Evolutionary conservation across 2,888 invertebrate genomes (phyloP), one percentile per base, ranked within the genome.

Genomic region (Unio delphinus): DNA sequence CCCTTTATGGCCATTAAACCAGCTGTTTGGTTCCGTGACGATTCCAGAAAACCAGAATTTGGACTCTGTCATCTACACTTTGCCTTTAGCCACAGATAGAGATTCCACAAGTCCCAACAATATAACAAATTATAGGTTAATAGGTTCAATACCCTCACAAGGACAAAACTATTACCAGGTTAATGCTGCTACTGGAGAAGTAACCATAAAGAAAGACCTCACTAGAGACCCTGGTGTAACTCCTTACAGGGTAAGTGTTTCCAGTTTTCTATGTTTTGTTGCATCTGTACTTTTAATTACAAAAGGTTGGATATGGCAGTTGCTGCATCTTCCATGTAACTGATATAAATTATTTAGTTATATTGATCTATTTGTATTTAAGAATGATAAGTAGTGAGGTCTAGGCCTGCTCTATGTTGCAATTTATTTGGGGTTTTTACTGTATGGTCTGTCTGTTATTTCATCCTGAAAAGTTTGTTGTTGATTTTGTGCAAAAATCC

Each of bases 41-140:
- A 78, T 85, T n/a, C 70, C 79, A 11, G 85, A 85, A 63, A 81
- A 74, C 55, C 66, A 70, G 58, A 57, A 55, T 1, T 55, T 67
- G 8, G 75, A 70, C 26, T 58, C 68, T 17, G 59, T 65, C 3
- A 69, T 77, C 56, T 45, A 67, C 55, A 58, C 63, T 17, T 55
- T 80, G 23, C 62, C 60, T 56, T 69, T 62, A 26, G 84, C 83
- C 8, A 67, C 69, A 8, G 88, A 88, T 72, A 60, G 20, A 8
- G 88, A 88, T 72, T 66, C 28, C 6, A 68, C 65, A 56, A 54
- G 70, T 18, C 85, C 85, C 11, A 83, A 82, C 69, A 84, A 83
- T 61, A 67, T 64, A 8, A 72, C 79, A 7, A 75, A 68, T 56
- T 86, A 67, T 69, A 30, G 65, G 55, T 76, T 74, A 30, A 56